These are phyloP conservation scores for Stomorhina lunata DNA, from an alignment of 2,888 invertebrate species.

Conservation along the genomic window DNA sequence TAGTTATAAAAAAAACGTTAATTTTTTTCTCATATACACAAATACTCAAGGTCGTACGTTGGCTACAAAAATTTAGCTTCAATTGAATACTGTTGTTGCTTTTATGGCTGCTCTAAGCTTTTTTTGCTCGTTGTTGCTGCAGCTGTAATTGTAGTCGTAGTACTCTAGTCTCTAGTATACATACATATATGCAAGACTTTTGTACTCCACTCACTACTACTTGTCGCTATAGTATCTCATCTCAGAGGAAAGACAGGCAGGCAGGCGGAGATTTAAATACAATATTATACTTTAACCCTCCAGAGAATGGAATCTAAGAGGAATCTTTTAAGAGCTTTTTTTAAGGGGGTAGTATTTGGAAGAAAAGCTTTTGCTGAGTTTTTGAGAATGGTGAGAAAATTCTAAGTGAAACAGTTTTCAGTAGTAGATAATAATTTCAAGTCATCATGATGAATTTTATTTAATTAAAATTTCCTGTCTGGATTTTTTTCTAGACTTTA, in stretches of 20 bases:
- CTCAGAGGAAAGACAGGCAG: background rate
- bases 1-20: slow-evolving; percentile 47
- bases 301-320: background rate
- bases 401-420: background rate
- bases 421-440: background rate
- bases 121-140: background rate
- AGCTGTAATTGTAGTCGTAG: slow-evolving; percentile 16
- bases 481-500: slow-evolving; percentile 3
- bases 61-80: slow-evolving; percentile 24
- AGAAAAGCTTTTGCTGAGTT: background rate
- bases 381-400: background rate
- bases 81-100: slow-evolving; percentile 2
- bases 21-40: slow-evolving; percentile 28
- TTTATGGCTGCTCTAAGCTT: slow-evolving; percentile 14
- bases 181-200: background rate
- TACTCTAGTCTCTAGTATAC: background rate
- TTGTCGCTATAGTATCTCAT: background rate
- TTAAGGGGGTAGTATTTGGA: background rate
- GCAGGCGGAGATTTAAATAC: background rate
- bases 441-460: background rate
- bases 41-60: slow-evolving; percentile 63
- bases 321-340: background rate
- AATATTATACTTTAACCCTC: slow-evolving; percentile 28
- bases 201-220: background rate
- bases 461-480: slow-evolving; percentile 47